Base-by-base conservation (phyloP, 2,797 vertebrate species). In the Austrolebias charrua region DNA sequence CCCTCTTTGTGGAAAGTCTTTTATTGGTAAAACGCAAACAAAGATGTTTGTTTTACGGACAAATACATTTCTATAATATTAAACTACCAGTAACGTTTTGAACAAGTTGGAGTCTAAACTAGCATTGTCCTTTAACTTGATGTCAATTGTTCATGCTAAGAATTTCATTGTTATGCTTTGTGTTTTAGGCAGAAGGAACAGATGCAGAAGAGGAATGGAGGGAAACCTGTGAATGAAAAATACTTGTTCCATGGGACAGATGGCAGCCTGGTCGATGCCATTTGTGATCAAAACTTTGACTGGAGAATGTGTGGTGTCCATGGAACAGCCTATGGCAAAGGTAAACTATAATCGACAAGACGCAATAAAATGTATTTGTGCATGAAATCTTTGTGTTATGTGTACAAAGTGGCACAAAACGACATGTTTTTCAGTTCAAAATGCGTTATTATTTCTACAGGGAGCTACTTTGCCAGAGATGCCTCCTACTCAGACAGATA, bases 391-490 rank as follows among this genome's bases (percentile, higher is more conserved):
- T 24, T 12, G 28, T 15, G 9, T 13, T 43, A 19, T 43, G 18
- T 42, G 16, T 55, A 46, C 14, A 15, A 19, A 9, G 19, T 28
- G 31, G 5, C 31, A 8, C 31, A 33, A 33, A 33, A 33, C 31
- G 31, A 8, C 31, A 33, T 6, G 5, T 38, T 38, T 38, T 38
- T 9, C 7, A 38, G 11, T 38, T 38, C 35, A 10, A 38, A 9
- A 38, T 38, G 9, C 2, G 14, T 24, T 55, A 3, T 6, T 47
- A 24, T 24, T 24, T 24, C 24, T 24, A 24, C 20, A 98, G 96
- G 96, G 67, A 96, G 95, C 80, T 98, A 98, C 89, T 99, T 98
- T 87, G 96, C 96, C 79, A 93, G 83, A 60, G 95, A 98, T 63
- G 94, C 96, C 0, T 93, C 91, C 0, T 95, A 96, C 69, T 96